These are phyloP conservation scores for Callosobruchus maculatus DNA, from an alignment of 2,888 invertebrate genomes.

Conservation along the genomic window DNA sequence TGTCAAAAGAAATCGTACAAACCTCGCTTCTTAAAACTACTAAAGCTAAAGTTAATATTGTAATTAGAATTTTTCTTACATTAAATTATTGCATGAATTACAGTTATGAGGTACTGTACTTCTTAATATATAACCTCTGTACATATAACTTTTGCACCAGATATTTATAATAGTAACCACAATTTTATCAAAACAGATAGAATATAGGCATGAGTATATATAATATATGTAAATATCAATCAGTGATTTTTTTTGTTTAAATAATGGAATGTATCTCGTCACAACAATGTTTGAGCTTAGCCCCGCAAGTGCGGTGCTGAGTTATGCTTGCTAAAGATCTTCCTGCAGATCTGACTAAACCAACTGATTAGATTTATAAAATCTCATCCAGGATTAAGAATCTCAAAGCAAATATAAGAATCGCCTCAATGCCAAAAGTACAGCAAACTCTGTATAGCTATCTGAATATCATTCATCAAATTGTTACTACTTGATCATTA, in stretches of 20 bases:
- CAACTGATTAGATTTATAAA: background rate
- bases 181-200: conserved; percentile 48
- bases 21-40: conserved; percentile 49
- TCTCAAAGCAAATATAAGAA: background rate
- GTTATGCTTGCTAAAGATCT: background rate
- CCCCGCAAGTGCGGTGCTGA: background rate
- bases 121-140: conserved; percentile 54
- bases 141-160: conserved; percentile 51
- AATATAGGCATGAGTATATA: conserved; percentile 48
- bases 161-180: conserved; percentile 46
- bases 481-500: too few species aligned
- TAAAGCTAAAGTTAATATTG: conserved; percentile 51
- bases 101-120: conserved; percentile 54
- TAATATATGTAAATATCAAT: conserved; percentile 45
- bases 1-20: conserved; percentile 42
- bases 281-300: conserved; percentile 51
- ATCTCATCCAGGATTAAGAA: background rate
- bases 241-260: conserved; percentile 45
- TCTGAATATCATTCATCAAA: too few species aligned
- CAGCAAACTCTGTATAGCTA: too few species aligned
- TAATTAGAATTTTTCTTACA: conserved; percentile 52
- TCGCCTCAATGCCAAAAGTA: too few species aligned
- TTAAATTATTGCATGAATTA: conserved; percentile 56
- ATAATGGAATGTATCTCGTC: conserved; percentile 52
- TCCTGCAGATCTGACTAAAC: background rate